These are phyloP conservation scores for Spisula subtruncata DNA, from an alignment of 2,888 invertebrate species.

Conservation along the genomic window DNA sequence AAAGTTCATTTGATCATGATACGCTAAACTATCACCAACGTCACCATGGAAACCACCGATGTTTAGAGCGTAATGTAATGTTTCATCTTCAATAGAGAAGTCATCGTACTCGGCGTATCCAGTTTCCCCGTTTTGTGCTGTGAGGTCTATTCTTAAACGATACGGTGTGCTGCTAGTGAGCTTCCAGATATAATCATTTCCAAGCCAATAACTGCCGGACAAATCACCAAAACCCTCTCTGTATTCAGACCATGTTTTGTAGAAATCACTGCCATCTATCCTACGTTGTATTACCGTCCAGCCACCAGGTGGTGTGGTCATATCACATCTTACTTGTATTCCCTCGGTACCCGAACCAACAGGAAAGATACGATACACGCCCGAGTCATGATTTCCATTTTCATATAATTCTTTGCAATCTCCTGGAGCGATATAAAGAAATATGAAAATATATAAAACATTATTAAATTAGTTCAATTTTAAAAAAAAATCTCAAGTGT, in stretches of 20 bases:
- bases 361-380: conserved; percentile 50
- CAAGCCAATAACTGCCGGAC: conserved; percentile 58
- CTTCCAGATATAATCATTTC: conserved; percentile 43
- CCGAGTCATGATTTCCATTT: conserved; percentile 15
- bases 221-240: conserved; percentile 46
- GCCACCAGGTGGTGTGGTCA: conserved; percentile 40
- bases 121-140: background rate
- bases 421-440: background rate
- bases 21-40: conserved; percentile 36
- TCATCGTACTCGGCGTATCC: conserved; percentile 37
- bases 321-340: conserved; percentile 49
- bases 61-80: conserved; percentile 27
- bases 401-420: conserved; percentile 45
- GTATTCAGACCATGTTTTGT: conserved; percentile 43
- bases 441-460: background rate
- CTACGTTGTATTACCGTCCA: conserved; percentile 60
- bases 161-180: conserved; percentile 43
- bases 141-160: conserved; percentile 53
- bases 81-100: conserved; percentile 31
- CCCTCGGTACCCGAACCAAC: background rate
- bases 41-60: conserved; percentile 45
- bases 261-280: conserved; percentile 50
- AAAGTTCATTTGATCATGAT: conserved; percentile 26
- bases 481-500: too few relatives aligned
- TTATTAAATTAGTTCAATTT: too few relatives aligned